Conservation (phyloP, 2,888 invertebrate species). For the Philopedon plagiatum region DNA sequence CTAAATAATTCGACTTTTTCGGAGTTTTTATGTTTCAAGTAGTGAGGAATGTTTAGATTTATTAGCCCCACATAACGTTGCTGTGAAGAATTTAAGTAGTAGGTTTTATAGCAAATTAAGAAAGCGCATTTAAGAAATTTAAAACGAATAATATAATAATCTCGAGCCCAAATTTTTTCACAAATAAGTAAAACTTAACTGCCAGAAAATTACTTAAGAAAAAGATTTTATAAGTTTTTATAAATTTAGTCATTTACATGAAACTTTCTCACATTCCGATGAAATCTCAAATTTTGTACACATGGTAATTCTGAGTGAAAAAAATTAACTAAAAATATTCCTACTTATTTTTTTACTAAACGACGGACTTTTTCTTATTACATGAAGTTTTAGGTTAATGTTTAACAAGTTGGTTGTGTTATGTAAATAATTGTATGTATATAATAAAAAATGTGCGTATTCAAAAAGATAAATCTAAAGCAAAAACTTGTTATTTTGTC, state of each 20-base stretch:
- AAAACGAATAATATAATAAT: background rate
- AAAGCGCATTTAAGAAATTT: background rate
- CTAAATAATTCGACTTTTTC: too few relatives aligned
- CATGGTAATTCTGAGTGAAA: background rate
- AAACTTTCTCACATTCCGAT: background rate
- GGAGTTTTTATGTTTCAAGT: too few relatives aligned
- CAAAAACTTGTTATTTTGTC: too few relatives aligned
- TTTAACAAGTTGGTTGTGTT: slow-evolving; percentile 3
- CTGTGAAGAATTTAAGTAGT: background rate
- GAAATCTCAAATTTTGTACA: background rate
- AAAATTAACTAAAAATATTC: background rate
- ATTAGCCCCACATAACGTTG: too few relatives aligned
- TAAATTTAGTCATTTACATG: background rate
- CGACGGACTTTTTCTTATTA: slow-evolving; percentile 21
- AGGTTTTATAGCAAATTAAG: background rate
- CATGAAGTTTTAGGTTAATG: background rate
- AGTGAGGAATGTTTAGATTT: too few relatives aligned
- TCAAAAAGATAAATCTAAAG: background rate
- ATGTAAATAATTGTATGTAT: slow-evolving; percentile 5
- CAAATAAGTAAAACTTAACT: background rate
- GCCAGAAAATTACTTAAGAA: background rate
- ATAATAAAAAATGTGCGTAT: background rate
- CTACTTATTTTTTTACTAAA: slow-evolving; percentile 7
- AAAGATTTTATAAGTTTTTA: slow-evolving; percentile 2
- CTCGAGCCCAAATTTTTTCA: background rate